Evolutionary conservation across 1,140 invertebrate genomes (phyloP), one percentile per base, ranked within the genome.

Genomic region (Leptestheria dahalacensis): DNA sequence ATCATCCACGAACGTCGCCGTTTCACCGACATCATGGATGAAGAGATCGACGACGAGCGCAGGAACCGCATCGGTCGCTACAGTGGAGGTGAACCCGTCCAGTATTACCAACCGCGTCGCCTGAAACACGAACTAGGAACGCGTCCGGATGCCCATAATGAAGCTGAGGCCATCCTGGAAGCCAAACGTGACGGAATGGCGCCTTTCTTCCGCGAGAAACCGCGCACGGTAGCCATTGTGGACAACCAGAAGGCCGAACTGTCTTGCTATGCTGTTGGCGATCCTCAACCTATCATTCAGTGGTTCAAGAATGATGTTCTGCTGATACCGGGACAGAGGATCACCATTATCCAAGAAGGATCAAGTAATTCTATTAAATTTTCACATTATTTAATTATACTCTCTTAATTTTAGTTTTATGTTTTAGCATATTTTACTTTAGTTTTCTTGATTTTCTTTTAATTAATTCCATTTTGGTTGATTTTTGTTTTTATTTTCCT

Each of bases 21-120:
- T 50, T 94, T 95, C 69, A 91, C 87, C 6, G 91, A 95, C 67
- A 81, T 95, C 1, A 93, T 94, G 90, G 91, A 95, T 69, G 91
- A 95, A 70, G 90, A 95, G 74, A 92, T 94, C 58, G 88, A 92
- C 64, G 90, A 93, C 69, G 90, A 93, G 70, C 77, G 85, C 20
- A 84, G 82, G 65, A 83, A 81, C 6, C 75, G 86, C 12, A 88
- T 89, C 63, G 86, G 83, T 67, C 78, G 81, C 66, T 90, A 89
- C 66, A 72, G 77, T 15, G 77, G 78, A 2, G 85, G 88, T 3
- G 48, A 29, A 12, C 20, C 48, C 2, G n/a, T 59, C 2, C 55
- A 59, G n/a, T 48, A 24, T 49, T 52, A 62, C 29, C 55, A 82
- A 81, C 10, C 78, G 56, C 75, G 87, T 59, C 76, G 89, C 26